Base-by-base conservation (phyloP, 2,113 vertebrate genomes). In the Catharus fuscescens region DNA sequence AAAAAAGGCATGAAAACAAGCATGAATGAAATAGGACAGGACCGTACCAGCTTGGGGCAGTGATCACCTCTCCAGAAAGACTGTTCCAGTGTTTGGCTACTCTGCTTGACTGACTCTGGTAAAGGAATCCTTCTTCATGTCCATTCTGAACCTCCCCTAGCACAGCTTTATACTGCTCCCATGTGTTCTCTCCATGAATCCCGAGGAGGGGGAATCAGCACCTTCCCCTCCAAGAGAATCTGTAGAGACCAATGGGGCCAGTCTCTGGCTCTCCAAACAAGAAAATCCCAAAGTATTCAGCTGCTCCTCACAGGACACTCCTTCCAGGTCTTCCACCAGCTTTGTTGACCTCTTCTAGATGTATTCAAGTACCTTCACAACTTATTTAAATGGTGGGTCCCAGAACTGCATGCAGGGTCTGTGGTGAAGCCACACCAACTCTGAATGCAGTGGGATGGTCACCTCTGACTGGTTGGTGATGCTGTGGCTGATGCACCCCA, bases 351-450 rank as follows among this genome's bases (percentile, higher is more conserved):
- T 16, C 23, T 31, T 59, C n/a, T n/a, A 4, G 24, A 34, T 2
- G 0, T 0, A 38, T 54, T 72, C 45, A 66, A 81, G 47, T 15
- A 82, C 31, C 12, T 86, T 14, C 2, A 59, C 18, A 76, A 2
- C 20, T 4, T 40, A 19, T 18, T 45, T 23, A 3, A 45, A 18
- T 5, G 5, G 5, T 40, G n/a, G 20, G 18, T 0, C 14, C 9
- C 31, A 16, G 31, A 2, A 19, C 5, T 4, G 34, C 16, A 29
- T 0, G 0, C 10, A 28, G 4, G 45, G n/a, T 23, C 24, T 1
- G 0, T 44, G 14, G 32, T 24, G 44, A 45, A 17, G 44, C 44
- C 44, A 45, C 44, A 20, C 44, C 44, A 45, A 19, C 40, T 0
- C 60, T 45, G 67, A 16, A 2, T 2, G 15, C 31, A 18, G 76